Evolutionary conservation across 2,113 vertebrate genomes (phyloP), one percentile per base, ranked within the genome.

Genomic region (Oreochromis aureus): DNA sequence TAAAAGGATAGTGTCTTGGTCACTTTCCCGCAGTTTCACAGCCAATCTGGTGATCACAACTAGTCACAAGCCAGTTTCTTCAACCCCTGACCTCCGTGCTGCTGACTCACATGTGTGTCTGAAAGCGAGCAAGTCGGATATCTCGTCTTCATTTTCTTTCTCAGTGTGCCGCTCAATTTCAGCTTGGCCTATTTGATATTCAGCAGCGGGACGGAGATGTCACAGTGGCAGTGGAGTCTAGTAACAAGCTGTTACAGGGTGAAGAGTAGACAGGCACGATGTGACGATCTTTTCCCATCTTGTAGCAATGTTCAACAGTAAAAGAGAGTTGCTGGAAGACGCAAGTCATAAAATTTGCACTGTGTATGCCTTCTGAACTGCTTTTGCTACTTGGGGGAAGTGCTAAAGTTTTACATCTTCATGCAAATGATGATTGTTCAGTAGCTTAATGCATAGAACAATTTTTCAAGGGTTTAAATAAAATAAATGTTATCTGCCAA

Each of bases 131-230:
- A 51, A 82, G 82, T 80, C 34, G 4, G 18, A 80, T 86, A 80
- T 90, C 76, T 51, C 24, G 76, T 91, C 83, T 78, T 92, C 58
- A 86, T 85, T 89, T 88, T 82, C 82, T 86, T 82, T 87, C 81
- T 86, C 80, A 3, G 81, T 19, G 81, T 19, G 13, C 80, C 19
- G 83, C 85, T 89, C 83, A 44, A 56, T 93, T 92, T 93, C 79
- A 88, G 81, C 46, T 84, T 46, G 41, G 81, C 87, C 83, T 89
- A 54, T 90, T 95, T 91, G 88, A 89, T 89, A 91, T 93, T 90
- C 92, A 89, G 81, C 86, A 84, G 89, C 15, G 30, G 91, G 91
- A 87, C 24, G n/a, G 82, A 88, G 90, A 90, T 88, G 91, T 91
- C 89, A 85, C 53, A 71, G 90, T 86, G 63, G 85, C 90, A 90